These are phyloP conservation scores for Drosophila albomicans DNA, from an alignment of 1,140 invertebrate genomes.

Conservation along the genomic window DNA sequence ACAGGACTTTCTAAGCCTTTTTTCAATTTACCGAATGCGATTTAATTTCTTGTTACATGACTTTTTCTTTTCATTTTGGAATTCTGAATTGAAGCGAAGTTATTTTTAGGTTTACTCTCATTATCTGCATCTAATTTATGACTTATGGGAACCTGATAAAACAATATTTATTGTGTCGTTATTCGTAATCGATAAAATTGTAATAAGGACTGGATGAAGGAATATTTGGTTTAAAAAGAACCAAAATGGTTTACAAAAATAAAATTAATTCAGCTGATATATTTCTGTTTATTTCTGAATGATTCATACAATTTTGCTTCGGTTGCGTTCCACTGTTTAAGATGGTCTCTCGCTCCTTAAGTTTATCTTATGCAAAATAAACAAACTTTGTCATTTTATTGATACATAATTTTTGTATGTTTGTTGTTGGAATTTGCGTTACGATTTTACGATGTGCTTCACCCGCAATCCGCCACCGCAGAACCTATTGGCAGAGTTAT, in stretches of 20 bases:
- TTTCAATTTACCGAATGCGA: conserved; percentile 5
- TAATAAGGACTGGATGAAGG: no score
- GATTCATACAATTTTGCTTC: neutral
- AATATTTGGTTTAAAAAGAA: no score
- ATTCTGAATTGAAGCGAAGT: no score
- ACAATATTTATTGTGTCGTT: no score
- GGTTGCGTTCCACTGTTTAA: conserved; percentile 23
- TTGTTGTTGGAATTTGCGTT: conserved; percentile 49
- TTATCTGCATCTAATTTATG: no score
- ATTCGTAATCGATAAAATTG: no score
- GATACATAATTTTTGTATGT: conserved; percentile 45
- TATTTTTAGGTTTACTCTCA: no score
- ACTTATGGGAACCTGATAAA: no score
- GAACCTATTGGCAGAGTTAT: neutral
- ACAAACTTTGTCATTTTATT: conserved; percentile 51
- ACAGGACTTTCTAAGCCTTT: conserved; percentile 4
- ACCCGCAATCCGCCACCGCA: conserved; percentile 3
- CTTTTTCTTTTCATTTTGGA: no score
- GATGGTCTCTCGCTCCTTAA: neutral
- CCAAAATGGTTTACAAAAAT: no score
- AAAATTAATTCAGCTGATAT: neutral
- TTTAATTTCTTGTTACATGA: conserved; percentile 1
- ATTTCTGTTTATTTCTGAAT: neutral
- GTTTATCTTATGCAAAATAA: conserved; percentile 49
- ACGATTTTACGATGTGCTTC: conserved; percentile 41